These are phyloP conservation scores for Tetrax tetrax DNA, from an alignment of 2,113 vertebrate species.

Conservation along the genomic window DNA sequence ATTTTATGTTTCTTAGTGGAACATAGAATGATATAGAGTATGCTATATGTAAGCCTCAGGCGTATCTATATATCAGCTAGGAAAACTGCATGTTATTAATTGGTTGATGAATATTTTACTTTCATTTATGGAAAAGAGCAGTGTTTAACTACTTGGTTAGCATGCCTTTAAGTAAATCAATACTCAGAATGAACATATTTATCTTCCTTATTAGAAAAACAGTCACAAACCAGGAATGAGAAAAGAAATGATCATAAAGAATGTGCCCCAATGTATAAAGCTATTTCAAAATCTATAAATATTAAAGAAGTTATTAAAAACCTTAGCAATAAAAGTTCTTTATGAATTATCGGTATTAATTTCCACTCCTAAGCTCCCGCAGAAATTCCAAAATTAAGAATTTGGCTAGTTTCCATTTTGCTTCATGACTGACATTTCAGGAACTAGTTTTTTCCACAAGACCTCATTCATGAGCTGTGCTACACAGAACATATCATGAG, in stretches of 20 bases:
- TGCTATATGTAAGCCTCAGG: neutral
- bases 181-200: slow-evolving; percentile 46
- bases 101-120: slow-evolving; percentile 63
- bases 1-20: slow-evolving; percentile 15
- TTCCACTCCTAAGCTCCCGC: neutral
- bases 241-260: slow-evolving; percentile 43
- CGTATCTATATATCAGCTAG: neutral
- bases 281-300: slow-evolving; percentile 51
- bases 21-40: slow-evolving; percentile 20
- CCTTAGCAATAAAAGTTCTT: neutral
- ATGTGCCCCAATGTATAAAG: neutral
- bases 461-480: neutral
- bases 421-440: neutral
- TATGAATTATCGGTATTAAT: neutral
- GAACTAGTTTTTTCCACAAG: neutral
- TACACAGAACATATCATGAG: neutral
- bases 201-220: slow-evolving; percentile 41
- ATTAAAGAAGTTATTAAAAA: slow-evolving; percentile 44
- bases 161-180: slow-evolving; percentile 64
- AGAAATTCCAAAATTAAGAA: slow-evolving; percentile 10
- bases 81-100: slow-evolving; percentile 53
- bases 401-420: neutral
- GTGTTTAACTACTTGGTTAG: slow-evolving; percentile 59
- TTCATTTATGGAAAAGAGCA: slow-evolving; percentile 46
- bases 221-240: slow-evolving; percentile 15